Percentiles rank a stretch among this genome's conserved stretches.
Conservation (phyloP, 2,797 vertebrate genomes). For the Gila robusta region DNA sequence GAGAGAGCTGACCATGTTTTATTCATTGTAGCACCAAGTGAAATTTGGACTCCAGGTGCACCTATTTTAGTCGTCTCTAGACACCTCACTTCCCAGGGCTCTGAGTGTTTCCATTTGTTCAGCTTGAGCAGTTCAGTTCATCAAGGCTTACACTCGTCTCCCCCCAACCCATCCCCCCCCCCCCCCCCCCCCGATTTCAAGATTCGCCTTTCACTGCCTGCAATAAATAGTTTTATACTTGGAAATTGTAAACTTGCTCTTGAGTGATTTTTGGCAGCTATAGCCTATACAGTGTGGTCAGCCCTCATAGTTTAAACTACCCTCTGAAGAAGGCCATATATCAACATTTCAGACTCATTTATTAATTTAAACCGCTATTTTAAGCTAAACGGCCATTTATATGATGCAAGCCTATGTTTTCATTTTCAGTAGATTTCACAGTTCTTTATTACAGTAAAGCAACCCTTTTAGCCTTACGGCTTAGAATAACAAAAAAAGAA, state of each 20-base stretch:
- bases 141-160: conserved; percentile 42
- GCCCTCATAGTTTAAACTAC: conserved; percentile 55
- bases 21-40: conserved; percentile 57
- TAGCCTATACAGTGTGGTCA: conserved; percentile 45
- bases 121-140: conserved; percentile 53
- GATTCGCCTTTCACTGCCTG: conserved; percentile 58
- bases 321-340: conserved; percentile 40
- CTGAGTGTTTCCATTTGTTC: conserved; percentile 56
- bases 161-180: too few species aligned
- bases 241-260: conserved; percentile 63
- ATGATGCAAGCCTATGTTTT: conserved; percentile 8
- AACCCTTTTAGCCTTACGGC: background rate
- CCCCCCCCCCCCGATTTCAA: conserved; percentile 32
- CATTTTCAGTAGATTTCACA: conserved; percentile 29
- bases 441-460: background rate
- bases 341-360: conserved; percentile 53
- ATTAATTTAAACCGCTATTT: conserved; percentile 42
- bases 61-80: conserved; percentile 51
- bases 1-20: conserved; percentile 48
- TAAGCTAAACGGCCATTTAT: conserved; percentile 49
- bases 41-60: conserved; percentile 63
- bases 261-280: conserved; percentile 63
- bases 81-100: conserved; percentile 53
- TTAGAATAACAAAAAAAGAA: background rate
- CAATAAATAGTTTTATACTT: conserved; percentile 67